These are phyloP conservation scores for Polypterus senegalus DNA, from an alignment of 2,113 vertebrate species.

Conservation along the genomic window DNA sequence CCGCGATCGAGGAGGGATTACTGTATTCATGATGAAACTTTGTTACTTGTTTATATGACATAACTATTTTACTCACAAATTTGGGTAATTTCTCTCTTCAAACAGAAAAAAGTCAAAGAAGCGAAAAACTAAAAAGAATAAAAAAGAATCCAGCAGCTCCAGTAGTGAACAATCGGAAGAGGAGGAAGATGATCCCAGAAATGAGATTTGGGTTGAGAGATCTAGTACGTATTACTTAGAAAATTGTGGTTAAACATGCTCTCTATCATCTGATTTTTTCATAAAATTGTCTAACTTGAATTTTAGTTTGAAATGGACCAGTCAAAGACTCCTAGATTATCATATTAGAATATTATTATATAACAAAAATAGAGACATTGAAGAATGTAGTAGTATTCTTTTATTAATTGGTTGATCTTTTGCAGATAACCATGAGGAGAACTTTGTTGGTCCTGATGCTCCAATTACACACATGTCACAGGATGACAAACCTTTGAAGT, in stretches of 20 bases:
- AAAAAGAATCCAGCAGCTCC: conserved; percentile 72
- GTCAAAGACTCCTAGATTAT: too few relatives aligned
- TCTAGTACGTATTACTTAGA: conserved; percentile 43
- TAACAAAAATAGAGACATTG: too few relatives aligned
- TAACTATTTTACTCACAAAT: too few relatives aligned
- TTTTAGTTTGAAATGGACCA: too few relatives aligned
- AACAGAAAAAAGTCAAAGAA: conserved; percentile 82
- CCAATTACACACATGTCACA: conserved; percentile 79
- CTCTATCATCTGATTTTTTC: too few relatives aligned
- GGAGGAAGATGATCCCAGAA: conserved; percentile 44
- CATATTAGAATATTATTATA: too few relatives aligned
- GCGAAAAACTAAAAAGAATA: conserved; percentile 72
- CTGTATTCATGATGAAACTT: too few relatives aligned
- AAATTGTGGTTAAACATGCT: too few relatives aligned
- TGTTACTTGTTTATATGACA: too few relatives aligned
- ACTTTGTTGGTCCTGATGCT: conserved; percentile 83
- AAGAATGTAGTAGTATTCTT: not conserved
- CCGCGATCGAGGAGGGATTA: too few relatives aligned
- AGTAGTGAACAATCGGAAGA: conserved; percentile 73
- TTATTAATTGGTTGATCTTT: conserved; percentile 2
- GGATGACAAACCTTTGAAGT: conserved; percentile 87
- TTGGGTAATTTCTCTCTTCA: not conserved
- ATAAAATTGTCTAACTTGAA: too few relatives aligned
- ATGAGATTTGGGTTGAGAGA: conserved; percentile 79
- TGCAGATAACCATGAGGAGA: conserved; percentile 44